Conservation (phyloP, 2,888 invertebrate species). For the Xestia sexstrigata region DNA sequence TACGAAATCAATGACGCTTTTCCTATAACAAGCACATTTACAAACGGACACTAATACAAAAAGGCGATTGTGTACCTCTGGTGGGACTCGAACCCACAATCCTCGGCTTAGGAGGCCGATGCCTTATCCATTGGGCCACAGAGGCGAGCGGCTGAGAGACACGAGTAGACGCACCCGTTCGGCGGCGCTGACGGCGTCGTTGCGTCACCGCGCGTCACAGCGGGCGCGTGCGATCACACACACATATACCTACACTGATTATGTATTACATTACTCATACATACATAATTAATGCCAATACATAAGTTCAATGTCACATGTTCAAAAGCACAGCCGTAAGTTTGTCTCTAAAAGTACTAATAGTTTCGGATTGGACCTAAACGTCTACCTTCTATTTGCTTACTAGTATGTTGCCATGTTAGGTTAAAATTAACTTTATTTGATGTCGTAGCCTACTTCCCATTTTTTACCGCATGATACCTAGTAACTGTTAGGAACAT, state of each 20-base stretch:
- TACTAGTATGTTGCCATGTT: slow-evolving; percentile 4
- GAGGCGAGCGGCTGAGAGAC: slow-evolving; percentile 96
- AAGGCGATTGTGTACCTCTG: slow-evolving; percentile 92
- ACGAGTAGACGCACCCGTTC: slow-evolving; percentile 91
- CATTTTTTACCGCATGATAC: slow-evolving; percentile 29
- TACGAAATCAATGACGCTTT: slow-evolving; percentile 22
- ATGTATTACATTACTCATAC: slow-evolving; percentile 63
- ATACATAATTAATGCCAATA: slow-evolving; percentile 55
- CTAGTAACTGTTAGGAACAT: neutral
- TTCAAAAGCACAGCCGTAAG: slow-evolving; percentile 34
- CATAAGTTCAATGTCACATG: slow-evolving; percentile 58
- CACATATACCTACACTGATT: slow-evolving; percentile 52
- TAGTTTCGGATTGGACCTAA: slow-evolving; percentile 22
- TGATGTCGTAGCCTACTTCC: slow-evolving; percentile 31
- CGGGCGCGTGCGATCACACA: slow-evolving; percentile 73
- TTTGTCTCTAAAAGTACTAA: slow-evolving; percentile 10
- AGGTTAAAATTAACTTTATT: slow-evolving; percentile 25
- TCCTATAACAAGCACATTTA: slow-evolving; percentile 5
- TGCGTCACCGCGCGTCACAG: slow-evolving; percentile 78
- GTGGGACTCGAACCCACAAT: slow-evolving; percentile 97
- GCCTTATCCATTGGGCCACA: slow-evolving; percentile 96
- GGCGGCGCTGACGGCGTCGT: slow-evolving; percentile 74
- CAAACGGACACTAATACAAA: slow-evolving; percentile 68
- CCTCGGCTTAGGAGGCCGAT: slow-evolving; percentile 96
- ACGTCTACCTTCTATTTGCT: slow-evolving; percentile 15